Evolutionary conservation across 1,140 invertebrate genomes (phyloP), one percentile per base, ranked within the genome.

Genomic region (Pogonus chalceus): DNA sequence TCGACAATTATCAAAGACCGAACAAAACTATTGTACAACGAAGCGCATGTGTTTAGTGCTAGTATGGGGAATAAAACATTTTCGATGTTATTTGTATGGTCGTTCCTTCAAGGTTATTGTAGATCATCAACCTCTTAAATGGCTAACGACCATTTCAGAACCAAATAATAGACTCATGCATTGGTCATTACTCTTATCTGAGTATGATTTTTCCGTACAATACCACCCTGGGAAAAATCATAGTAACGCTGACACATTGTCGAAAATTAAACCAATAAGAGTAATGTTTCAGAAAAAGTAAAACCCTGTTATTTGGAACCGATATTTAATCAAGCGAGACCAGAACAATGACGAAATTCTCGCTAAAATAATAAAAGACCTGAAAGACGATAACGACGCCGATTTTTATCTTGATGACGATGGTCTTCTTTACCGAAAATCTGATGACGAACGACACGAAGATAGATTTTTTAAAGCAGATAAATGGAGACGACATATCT

Each of bases 1-100:
- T 1, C 35, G 63, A 35, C 64, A 61, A 1, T 51, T 67, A n/a
- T 64, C 56, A 16, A 58, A 60, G 35, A 54, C 58, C 4, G 64
- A 64, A 58, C 48, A n/a, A 47, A 61, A 59, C 54, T 66, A 65
- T 54, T 55, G 55, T 1, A 61, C 62, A 2, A 66, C 58, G 10
- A 63, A 69, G 57, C 60, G 62, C 35, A 64, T 74, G 64, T 60
- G 61, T 49, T 55, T 76, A n/a, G 71, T 66, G 0, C 54, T 76
- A 20, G 55, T 76, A 10, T 67, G 60, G 58, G 63, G 63, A 2
- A 58, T 72, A 1, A 59, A 68, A 53, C 58, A 70, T 23, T 71
- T 70, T 52, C 37, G 59, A 31, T 55, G 56, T 23, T 77, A 67
- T 60, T 52, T 76, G 10, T 62, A 64, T 43, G 64, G 63, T 20